Conservation (phyloP, 1,140 invertebrate genomes). For the Sipha flava region DNA sequence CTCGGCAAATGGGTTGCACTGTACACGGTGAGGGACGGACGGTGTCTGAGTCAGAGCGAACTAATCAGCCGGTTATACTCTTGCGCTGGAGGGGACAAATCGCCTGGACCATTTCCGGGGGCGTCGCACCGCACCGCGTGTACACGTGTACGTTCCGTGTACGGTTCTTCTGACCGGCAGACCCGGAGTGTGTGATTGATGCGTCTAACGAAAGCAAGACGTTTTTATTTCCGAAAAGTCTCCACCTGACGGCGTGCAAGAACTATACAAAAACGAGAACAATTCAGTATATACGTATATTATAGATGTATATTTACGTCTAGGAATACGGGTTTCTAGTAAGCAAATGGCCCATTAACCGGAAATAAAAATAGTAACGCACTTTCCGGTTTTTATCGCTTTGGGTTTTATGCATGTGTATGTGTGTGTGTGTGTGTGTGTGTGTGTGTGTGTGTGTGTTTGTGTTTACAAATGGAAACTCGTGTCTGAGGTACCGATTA, state of each 20-base stretch:
- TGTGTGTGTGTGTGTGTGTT: too few relatives aligned
- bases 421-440: too few relatives aligned
- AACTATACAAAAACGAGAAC: too few relatives aligned
- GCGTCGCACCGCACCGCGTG: not conserved
- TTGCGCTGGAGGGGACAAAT: slow-evolving; percentile 35
- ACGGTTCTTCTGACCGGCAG: not conserved
- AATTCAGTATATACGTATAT: too few relatives aligned
- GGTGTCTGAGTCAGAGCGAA: slow-evolving; percentile 33
- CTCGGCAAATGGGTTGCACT: slow-evolving; percentile 28
- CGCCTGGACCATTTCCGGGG: not conserved
- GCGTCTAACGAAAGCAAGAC: not conserved
- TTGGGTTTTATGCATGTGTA: not conserved
- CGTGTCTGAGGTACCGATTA: not conserved
- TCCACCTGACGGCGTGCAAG: not conserved
- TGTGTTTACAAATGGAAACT: not conserved
- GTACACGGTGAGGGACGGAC: slow-evolving; percentile 24
- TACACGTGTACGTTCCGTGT: slow-evolving; percentile 2
- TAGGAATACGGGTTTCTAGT: not conserved
- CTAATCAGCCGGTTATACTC: slow-evolving; percentile 26
- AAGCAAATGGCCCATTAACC: slow-evolving; percentile 15
- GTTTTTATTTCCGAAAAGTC: slow-evolving; percentile 22
- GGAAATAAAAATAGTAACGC: slow-evolving; percentile 11
- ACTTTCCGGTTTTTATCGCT: slow-evolving; percentile 16
- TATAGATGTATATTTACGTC: too few relatives aligned
- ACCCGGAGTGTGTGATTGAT: not conserved